Conservation (phyloP, 2,888 invertebrate genomes). For the Pycnomerus fuliginosus region DNA sequence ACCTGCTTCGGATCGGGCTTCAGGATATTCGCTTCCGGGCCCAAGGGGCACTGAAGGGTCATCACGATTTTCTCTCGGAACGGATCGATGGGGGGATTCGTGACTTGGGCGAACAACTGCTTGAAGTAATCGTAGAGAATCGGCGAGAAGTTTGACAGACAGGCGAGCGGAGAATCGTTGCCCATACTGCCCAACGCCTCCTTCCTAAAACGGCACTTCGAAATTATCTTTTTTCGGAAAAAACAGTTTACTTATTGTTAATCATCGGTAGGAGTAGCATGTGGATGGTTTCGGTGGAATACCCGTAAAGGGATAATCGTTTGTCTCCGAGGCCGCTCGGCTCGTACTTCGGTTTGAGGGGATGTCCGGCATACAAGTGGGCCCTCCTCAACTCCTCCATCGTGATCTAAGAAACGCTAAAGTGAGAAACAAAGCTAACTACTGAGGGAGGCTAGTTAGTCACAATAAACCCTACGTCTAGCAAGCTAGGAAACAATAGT, state of each 20-base stretch:
- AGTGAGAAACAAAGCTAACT: conserved; percentile 1
- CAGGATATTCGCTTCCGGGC: conserved; percentile 93
- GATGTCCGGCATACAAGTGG: conserved; percentile 52
- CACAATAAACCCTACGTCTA: not conserved
- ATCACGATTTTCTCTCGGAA: conserved; percentile 98
- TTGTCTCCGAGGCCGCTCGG: conserved; percentile 70
- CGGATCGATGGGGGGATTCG: conserved; percentile 99
- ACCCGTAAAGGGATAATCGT: conserved; percentile 86
- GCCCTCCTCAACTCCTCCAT: conserved; percentile 75
- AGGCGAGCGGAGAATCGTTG: conserved; percentile 96
- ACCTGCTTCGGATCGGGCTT: conserved; percentile 81
- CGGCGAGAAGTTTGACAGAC: conserved; percentile 93
- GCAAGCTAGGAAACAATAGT: not conserved
- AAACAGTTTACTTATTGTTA: conserved; percentile 59
- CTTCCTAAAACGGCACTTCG: conserved; percentile 64
- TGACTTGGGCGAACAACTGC: conserved; percentile 98
- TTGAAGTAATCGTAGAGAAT: conserved; percentile 97
- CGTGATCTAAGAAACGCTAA: conserved; percentile 65
- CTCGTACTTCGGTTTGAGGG: conserved; percentile 51
- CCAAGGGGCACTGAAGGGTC: conserved; percentile 96
- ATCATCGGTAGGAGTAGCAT: conserved; percentile 96
- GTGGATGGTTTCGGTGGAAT: conserved; percentile 93
- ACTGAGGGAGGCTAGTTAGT: conserved; percentile 2
- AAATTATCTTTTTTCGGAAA: not conserved
- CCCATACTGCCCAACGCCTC: conserved; percentile 99